Evolutionary conservation across 92 coral and sea anemone genomes (phyloP).

Genomic region (Siderastrea radians): DNA sequence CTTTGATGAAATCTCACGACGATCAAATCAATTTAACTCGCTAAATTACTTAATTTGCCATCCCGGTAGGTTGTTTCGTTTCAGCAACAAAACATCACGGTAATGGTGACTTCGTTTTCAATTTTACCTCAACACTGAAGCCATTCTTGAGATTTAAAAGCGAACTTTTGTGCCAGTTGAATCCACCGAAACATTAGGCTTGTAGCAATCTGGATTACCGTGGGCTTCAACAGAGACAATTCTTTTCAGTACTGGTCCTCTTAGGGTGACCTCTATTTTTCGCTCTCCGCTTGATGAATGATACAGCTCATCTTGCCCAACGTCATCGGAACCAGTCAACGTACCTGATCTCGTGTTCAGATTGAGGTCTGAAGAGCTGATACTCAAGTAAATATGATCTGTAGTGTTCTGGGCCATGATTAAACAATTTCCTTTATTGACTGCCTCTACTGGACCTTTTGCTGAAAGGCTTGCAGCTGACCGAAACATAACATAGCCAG

Average conservation of each 20-base stretch:
- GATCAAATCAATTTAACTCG: too few species aligned
- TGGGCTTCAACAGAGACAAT: background rate
- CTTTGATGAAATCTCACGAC: too few species aligned
- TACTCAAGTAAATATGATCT: constrained; percentile 10
- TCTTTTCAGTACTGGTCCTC: background rate
- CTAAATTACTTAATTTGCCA: too few species aligned
- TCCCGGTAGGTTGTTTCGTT: background rate
- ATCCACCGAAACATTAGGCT: constrained; percentile 17
- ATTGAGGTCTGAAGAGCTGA: constrained; percentile 54
- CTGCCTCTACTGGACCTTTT: constrained; percentile 61
- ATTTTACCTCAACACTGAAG: constrained; percentile 30
- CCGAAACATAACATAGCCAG: constrained; percentile 70
- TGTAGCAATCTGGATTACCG: constrained; percentile 28
- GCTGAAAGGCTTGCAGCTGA: background rate
- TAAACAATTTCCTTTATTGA: constrained; percentile 34
- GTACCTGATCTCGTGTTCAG: constrained; percentile 11
- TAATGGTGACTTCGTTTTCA: constrained; percentile 6
- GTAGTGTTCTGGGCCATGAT: constrained; percentile 67
- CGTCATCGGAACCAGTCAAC: background rate
- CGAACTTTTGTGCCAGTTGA: background rate
- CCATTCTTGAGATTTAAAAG: constrained; percentile 43
- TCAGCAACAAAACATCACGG: background rate
- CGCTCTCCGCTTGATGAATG: constrained; percentile 24
- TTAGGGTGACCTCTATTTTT: constrained; percentile 13
- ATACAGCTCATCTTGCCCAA: constrained; percentile 41